Evolutionary conservation across 2,888 invertebrate species (phyloP), one percentile per base, ranked within the genome.

Genomic region (Pinctada fucata): DNA sequence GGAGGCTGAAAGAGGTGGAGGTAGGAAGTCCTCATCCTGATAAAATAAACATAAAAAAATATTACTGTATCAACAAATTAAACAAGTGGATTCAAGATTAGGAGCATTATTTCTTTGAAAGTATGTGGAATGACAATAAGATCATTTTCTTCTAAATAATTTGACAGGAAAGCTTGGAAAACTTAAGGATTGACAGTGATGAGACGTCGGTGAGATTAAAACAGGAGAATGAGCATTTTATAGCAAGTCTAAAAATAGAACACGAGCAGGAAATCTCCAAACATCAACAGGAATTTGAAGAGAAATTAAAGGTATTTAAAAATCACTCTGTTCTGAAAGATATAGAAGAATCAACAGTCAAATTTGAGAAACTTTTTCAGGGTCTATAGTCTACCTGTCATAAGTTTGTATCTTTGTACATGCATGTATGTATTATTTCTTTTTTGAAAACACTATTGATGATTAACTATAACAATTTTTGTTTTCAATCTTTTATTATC

Each of bases 1-100:
- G 92, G 58, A 79, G 90, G 16, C 86, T 93, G 3, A 83, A 87
- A 52, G 92, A 92, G 79, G 84, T 89, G 6, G 92, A 92, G 89
- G 90, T 90, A 77, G n/a, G 64, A 8, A 10, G 31, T 31, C 31
- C 2, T 47, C 65, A 65, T 65, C 16, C 65, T 65, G 65, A 65
- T 65, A 48, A 68, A 13, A 45, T 31, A 0, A 4, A 13, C 48
- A 6, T 2, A 68, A 8, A 8, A 31, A 31, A 66, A 8, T 66
- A 16, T 10, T 66, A 6, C 8, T 8, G 31, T 66, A 8, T 66
- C 8, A n/a, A 13, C 1, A 10, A n/a, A 50, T 50, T 2, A 70
- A 51, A 16, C 52, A 16, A 16, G 16, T 51, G 71, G 50, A 71
- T 89, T 48, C 86, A 92, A 10, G 82, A 86, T 48, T 91, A 92